These are phyloP conservation scores for Cyrtonyx montezumae DNA, from an alignment of 2,113 vertebrate genomes.

Conservation along the genomic window DNA sequence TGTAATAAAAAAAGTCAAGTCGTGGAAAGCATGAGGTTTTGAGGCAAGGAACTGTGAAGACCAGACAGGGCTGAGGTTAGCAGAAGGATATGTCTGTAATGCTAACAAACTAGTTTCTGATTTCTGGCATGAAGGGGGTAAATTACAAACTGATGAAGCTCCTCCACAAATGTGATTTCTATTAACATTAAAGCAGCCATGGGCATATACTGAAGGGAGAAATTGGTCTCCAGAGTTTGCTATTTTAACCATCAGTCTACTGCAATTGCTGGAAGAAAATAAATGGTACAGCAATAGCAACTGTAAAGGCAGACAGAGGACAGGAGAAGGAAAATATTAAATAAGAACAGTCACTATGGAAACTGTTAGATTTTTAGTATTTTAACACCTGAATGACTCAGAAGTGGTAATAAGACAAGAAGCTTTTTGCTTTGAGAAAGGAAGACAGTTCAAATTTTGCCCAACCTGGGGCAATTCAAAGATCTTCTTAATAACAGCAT, in stretches of 20 bases:
- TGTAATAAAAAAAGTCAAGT: background rate
- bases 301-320: conserved; percentile 39
- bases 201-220: background rate
- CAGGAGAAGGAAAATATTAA: conserved; percentile 57
- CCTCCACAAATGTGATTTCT: conserved; percentile 42
- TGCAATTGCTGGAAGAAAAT: conserved; percentile 9
- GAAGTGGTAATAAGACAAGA: background rate
- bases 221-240: conserved; percentile 20
- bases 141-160: conserved; percentile 29
- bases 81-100: background rate
- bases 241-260: conserved; percentile 16
- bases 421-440: background rate
- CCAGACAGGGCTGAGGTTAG: background rate
- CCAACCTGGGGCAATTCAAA: background rate
- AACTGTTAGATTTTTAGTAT: conserved; percentile 49
- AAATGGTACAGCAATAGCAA: background rate
- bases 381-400: conserved; percentile 56
- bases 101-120: background rate
- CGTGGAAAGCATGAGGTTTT: background rate
- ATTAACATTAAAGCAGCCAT: conserved; percentile 26
- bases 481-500: background rate
- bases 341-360: conserved; percentile 59
- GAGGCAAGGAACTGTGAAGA: background rate
- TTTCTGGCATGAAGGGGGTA: conserved; percentile 19
- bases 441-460: background rate